Conservation (phyloP, 2,888 invertebrate genomes). For the Choreutis nemorana region DNA sequence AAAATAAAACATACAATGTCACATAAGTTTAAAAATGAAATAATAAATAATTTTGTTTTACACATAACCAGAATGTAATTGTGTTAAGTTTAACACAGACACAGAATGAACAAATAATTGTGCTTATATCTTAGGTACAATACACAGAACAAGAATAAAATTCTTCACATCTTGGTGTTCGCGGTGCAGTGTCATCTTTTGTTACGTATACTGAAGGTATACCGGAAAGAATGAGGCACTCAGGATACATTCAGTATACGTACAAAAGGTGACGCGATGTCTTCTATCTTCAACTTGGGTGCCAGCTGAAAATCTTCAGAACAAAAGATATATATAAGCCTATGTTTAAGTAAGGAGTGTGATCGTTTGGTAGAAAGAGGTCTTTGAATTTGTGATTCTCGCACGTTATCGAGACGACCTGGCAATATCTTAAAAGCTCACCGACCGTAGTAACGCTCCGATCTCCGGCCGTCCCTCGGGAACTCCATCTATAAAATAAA, state of each 20-base stretch:
- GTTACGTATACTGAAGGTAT: constrained; percentile 99
- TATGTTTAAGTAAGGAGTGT: background rate
- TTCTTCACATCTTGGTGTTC: constrained; percentile 22
- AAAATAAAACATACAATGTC: background rate
- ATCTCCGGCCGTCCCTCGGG: constrained; percentile 33
- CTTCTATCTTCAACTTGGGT: constrained; percentile 36
- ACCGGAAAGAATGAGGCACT: constrained; percentile 96
- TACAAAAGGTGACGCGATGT: constrained; percentile 87
- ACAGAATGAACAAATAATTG: constrained; percentile 3
- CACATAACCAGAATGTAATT: too few relatives aligned
- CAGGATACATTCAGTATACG: constrained; percentile 99
- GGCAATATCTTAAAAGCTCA: constrained; percentile 53
- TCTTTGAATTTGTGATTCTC: constrained; percentile 27
- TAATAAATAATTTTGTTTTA: background rate
- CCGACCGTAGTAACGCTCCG: constrained; percentile 32
- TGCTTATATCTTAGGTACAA: constrained; percentile 5
- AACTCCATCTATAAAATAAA: constrained; percentile 62
- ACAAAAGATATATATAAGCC: background rate
- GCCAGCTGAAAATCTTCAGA: constrained; percentile 4
- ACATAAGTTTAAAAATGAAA: background rate
- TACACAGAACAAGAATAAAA: constrained; percentile 15
- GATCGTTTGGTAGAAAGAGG: background rate
- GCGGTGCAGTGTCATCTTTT: constrained; percentile 89
- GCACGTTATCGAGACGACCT: constrained; percentile 27
- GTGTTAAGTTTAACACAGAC: constrained; percentile 2